Evolutionary conservation across 2,888 invertebrate genomes (phyloP).

Genomic region (Dendrolimus houi): DNA sequence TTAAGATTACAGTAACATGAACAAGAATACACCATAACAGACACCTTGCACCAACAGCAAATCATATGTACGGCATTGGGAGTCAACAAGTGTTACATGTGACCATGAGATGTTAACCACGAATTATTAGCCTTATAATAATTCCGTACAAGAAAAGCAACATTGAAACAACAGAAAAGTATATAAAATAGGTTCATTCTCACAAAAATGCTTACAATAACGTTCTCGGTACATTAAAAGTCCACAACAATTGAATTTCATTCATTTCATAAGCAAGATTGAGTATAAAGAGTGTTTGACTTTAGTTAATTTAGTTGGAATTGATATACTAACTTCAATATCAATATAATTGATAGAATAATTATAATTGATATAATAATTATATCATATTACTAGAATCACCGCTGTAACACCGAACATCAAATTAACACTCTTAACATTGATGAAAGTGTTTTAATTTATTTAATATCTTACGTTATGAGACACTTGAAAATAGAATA

Average conservation of each 20-base stretch:
- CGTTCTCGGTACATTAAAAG: neutral
- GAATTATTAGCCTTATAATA: neutral
- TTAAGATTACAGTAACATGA: slow-evolving; percentile 74
- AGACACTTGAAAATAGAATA: slow-evolving; percentile 75
- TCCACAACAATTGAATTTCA: neutral
- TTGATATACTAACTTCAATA: no score
- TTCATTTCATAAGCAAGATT: slow-evolving; percentile 1
- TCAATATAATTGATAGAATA: no score
- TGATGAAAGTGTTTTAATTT: slow-evolving; percentile 50
- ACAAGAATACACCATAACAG: slow-evolving; percentile 64
- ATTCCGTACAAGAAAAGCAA: neutral
- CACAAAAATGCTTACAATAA: slow-evolving; percentile 1
- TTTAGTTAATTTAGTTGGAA: neutral
- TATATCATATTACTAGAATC: neutral
- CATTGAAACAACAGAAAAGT: neutral
- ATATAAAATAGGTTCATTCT: neutral
- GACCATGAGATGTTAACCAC: no score
- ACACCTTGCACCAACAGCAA: slow-evolving; percentile 50
- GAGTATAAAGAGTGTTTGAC: neutral
- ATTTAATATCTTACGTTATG: slow-evolving; percentile 67
- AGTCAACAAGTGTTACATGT: neutral
- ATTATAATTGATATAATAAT: no score
- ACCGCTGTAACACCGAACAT: neutral
- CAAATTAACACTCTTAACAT: slow-evolving; percentile 39
- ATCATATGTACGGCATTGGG: slow-evolving; percentile 21